Evolutionary conservation across 2,113 vertebrate species (phyloP), one percentile per base, ranked within the genome.

Genomic region (Hippocampus mohnikei): DNA sequence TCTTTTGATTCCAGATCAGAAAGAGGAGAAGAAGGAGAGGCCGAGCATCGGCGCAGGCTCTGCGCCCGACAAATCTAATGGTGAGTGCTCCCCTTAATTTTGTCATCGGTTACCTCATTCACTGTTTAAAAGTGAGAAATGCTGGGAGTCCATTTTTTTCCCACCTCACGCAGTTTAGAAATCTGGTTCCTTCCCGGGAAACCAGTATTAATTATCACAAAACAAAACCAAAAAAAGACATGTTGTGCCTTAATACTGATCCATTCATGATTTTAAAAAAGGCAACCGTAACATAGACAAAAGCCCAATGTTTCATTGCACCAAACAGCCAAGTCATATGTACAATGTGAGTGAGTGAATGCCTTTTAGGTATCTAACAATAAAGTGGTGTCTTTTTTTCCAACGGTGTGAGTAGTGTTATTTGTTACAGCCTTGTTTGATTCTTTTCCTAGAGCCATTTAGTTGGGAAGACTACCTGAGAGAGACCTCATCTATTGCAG

Each of bases 381-480:
- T n/a, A 60, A 4, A 9, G 27, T 8, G 27, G 15, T 16, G 58
- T 29, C 27, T 60, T 60, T 60, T 7, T 33, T 60, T 60, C 37
- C 27, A 60, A 60, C 15, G 33, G 3, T 55, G 21, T 11, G 52
- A 8, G 21, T 33, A 13, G 6, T 59, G 55, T 58, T 16, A 16
- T 59, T 12, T 59, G 55, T 56, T 25, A 56, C 55, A 25, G 23
- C 23, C n/a, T 61, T 25, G 44, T 50, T 50, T 20, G 7, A 65
- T 41, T 50, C 27, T 80, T 11, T 72, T 81, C 11, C 3, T 69
- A 94, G 96, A 95, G 70, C 87, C 92, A 0, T 98, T 98, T 90
- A 92, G 94, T 40, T 99, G 97, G 96, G 94, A 96, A 75, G 92
- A 92, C 21, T 99, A 98, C 84, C 93, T 99, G 87, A 94, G 95